phyloP scores from a whole-genome alignment of 2,888 invertebrate species.

The Macrophya annulata region DNA sequence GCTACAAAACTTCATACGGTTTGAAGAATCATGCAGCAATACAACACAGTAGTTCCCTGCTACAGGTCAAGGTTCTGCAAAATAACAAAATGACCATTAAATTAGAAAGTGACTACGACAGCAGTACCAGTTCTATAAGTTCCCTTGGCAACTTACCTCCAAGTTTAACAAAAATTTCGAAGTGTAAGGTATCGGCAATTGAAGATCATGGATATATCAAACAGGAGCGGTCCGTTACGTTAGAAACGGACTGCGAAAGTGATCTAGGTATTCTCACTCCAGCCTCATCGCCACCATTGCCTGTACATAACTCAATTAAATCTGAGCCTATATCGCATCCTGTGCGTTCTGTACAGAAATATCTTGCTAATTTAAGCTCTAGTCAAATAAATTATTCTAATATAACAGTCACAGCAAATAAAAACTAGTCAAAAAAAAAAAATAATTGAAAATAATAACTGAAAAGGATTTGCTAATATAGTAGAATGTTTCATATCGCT shows the following conservation, averaged over 20 bases:
- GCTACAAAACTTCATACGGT: slow-evolving; percentile 91
- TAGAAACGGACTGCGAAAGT: slow-evolving; percentile 67
- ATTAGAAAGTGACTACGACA: slow-evolving; percentile 47
- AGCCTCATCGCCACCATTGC: slow-evolving; percentile 71
- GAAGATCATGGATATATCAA: slow-evolving; percentile 75
- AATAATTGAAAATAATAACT: neutral
- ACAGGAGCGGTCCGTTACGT: slow-evolving; percentile 65
- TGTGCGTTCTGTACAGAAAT: slow-evolving; percentile 63
- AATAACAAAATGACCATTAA: slow-evolving; percentile 56
- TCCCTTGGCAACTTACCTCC: slow-evolving; percentile 57
- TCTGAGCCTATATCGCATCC: slow-evolving; percentile 59
- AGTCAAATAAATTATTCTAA: slow-evolving; percentile 56
- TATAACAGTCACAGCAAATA: slow-evolving; percentile 53
- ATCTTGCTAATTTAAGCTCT: slow-evolving; percentile 62
- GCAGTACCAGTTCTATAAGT: slow-evolving; percentile 38
- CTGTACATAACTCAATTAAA: slow-evolving; percentile 62
- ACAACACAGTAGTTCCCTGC: slow-evolving; percentile 74
- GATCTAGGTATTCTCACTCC: slow-evolving; percentile 74
- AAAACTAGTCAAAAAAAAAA: slow-evolving; percentile 45
- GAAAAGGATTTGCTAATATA: slow-evolving; percentile 11
- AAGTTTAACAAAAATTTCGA: slow-evolving; percentile 61
- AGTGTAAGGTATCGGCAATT: slow-evolving; percentile 70
- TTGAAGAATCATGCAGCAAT: slow-evolving; percentile 86
- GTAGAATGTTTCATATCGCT: slow-evolving; percentile 47
- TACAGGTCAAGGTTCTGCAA: slow-evolving; percentile 59